Evolutionary conservation across 2,888 invertebrate genomes (phyloP).

Genomic region (Clostera curtula): DNA sequence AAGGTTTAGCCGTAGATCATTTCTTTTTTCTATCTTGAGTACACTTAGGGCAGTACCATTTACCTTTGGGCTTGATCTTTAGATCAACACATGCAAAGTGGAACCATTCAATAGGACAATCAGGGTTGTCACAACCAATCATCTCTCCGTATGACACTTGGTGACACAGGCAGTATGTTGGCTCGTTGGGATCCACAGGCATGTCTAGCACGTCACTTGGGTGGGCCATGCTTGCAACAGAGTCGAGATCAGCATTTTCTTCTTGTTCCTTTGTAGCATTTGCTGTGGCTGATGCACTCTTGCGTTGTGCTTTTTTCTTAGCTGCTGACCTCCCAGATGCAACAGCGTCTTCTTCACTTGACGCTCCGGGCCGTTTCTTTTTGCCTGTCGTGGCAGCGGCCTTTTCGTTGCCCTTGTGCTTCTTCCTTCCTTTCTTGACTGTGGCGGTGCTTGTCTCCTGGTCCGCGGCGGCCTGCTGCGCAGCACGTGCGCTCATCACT

Average conservation of each 20-base stretch:
- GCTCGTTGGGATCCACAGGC: slow-evolving; percentile 98
- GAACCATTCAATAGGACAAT: slow-evolving; percentile 95
- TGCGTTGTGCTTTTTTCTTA: slow-evolving; percentile 60
- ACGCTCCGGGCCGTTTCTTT: slow-evolving; percentile 71
- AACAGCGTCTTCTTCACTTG: slow-evolving; percentile 66
- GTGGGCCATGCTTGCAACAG: slow-evolving; percentile 78
- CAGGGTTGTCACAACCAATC: slow-evolving; percentile 97
- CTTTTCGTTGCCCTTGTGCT: slow-evolving; percentile 58
- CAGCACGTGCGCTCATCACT: slow-evolving; percentile 82
- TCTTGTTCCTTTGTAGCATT: slow-evolving; percentile 58
- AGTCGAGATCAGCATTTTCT: slow-evolving; percentile 67
- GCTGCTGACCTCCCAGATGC: slow-evolving; percentile 53
- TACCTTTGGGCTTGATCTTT: slow-evolving; percentile 94
- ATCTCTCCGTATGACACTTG: slow-evolving; percentile 98
- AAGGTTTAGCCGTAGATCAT: slow-evolving; percentile 67
- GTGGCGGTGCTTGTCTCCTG: slow-evolving; percentile 57
- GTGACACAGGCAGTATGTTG: slow-evolving; percentile 98
- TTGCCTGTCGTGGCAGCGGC: slow-evolving; percentile 54
- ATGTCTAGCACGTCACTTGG: slow-evolving; percentile 93
- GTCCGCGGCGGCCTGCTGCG: slow-evolving; percentile 64
- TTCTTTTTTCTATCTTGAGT: slow-evolving; percentile 87
- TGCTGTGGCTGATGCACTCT: slow-evolving; percentile 48
- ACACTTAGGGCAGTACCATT: slow-evolving; percentile 97
- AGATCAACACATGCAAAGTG: slow-evolving; percentile 96
- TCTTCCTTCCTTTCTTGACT: slow-evolving; percentile 67